Conservation (phyloP, 2,797 vertebrate genomes). For the Columba guinea region DNA sequence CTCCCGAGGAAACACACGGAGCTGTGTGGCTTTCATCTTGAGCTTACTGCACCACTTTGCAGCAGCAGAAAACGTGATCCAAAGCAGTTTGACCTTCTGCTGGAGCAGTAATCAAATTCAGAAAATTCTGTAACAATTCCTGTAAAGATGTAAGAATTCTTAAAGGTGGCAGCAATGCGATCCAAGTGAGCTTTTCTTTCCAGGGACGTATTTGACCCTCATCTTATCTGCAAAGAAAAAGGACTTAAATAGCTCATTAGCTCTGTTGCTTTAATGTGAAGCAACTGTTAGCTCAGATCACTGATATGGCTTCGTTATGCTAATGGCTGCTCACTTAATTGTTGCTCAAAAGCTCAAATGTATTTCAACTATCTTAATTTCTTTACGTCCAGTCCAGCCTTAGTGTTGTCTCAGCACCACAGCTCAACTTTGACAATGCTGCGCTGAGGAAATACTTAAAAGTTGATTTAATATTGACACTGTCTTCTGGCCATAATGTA, state of each 20-base stretch:
- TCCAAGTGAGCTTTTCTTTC: not conserved
- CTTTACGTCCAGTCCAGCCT: not conserved
- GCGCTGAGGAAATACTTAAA: not conserved
- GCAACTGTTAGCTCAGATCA: not conserved
- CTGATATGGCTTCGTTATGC: not conserved
- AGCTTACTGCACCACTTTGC: not conserved
- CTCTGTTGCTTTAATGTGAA: not conserved
- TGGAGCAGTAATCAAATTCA: not conserved
- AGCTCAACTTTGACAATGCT: not conserved
- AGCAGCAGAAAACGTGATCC: not conserved
- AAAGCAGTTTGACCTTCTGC: not conserved
- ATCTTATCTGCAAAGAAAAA: not conserved
- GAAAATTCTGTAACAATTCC: not conserved
- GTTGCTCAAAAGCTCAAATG: not conserved
- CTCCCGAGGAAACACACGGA: not conserved
- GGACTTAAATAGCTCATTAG: not conserved
- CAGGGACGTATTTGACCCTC: not conserved
- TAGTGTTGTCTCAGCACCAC: not conserved
- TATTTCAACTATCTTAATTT: not conserved
- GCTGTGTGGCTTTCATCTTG: not conserved
- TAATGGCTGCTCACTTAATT: not conserved
- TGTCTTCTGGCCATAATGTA: not conserved
- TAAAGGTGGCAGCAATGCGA: not conserved
- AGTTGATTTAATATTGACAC: not conserved
- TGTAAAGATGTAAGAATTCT: not conserved